Base-by-base conservation (phyloP, 2,888 invertebrate species). In the Dendrolimus houi region DNA sequence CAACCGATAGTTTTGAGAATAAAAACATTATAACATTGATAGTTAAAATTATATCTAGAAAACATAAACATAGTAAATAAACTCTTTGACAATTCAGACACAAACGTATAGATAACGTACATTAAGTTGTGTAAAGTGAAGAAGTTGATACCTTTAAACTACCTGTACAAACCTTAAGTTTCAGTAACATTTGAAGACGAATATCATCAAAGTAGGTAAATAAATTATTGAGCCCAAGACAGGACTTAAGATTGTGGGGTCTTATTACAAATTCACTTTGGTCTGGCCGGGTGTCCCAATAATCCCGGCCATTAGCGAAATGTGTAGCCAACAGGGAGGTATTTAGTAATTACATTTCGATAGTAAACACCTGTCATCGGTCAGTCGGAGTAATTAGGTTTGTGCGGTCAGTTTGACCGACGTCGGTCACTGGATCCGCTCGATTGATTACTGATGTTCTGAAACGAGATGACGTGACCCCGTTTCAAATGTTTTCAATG, bases 251-350 rank as follows among this genome's bases (percentile, higher is more conserved):
- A 76, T 74, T 73, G 68, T 65, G 64, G 69, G 68, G 65, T 75
- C 80, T 73, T 73, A 82, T 86, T 85, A 83, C 77, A 81, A 85
- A 86, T 85, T 85, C 85, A 82, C 81, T 85, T 85, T 82, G 75
- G 78, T 65, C 68, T 47, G 47, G 67, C 67, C 65, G 66, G 61
- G 70, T 70, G 70, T 64, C 67, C 71, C 70, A 79, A 77, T 79
- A 81, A 84, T 77, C 77, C 75, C 62, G 62, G 70, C 77, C 80
- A 85, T 86, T 85, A 85, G 81, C 66, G 68, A 77, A 77, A 77
- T 70, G 64, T 79, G 70, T 73, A 70, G 65, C 69, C 70, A 63
- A 65, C 61, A 47, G 47, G 47, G 64, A 69, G 70, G 68, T 67
- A 71, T 73, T 70, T 64, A 60, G 73, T 83, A 84, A 86, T 84